Percentiles rank a stretch among this genome's conserved stretches.
Conservation (phyloP, 2,797 vertebrate genomes). For the Lutjanus campechanus region DNA sequence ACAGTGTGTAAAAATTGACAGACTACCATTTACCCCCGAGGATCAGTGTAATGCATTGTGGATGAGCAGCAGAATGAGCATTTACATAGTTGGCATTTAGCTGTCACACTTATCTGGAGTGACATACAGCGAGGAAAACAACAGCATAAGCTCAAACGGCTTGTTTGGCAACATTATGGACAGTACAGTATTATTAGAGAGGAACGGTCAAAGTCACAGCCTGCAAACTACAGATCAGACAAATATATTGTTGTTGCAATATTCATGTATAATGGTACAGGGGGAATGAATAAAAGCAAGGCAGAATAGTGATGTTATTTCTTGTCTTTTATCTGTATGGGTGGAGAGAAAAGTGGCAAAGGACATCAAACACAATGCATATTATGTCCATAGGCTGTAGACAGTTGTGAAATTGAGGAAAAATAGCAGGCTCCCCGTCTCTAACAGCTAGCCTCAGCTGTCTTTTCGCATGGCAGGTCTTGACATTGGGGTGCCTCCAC, state of each 20-base stretch:
- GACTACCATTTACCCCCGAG: slow-evolving; percentile 4
- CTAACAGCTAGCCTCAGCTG: slow-evolving; percentile 65
- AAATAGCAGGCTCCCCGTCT: slow-evolving; percentile 69
- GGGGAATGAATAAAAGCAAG: slow-evolving; percentile 32
- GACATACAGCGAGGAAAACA: slow-evolving; percentile 18
- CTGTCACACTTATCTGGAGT: slow-evolving; percentile 27
- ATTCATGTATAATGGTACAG: slow-evolving; percentile 33
- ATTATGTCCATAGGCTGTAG: slow-evolving; percentile 65
- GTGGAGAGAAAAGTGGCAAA: slow-evolving; percentile 42
- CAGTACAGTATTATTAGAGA: slow-evolving; percentile 2
- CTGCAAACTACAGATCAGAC: slow-evolving; percentile 25
- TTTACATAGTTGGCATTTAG: slow-evolving; percentile 27
- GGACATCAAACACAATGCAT: slow-evolving; percentile 75
- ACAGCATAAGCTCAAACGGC: background rate
- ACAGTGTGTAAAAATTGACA: slow-evolving; percentile 36
- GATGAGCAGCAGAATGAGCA: slow-evolving; percentile 41
- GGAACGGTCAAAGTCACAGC: slow-evolving; percentile 15
- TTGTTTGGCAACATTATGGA: slow-evolving; percentile 32
- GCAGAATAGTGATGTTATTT: slow-evolving; percentile 47
- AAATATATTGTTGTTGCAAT: slow-evolving; percentile 38
- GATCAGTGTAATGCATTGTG: slow-evolving; percentile 39
- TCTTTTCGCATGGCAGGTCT: slow-evolving; percentile 73
- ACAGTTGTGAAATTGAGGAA: slow-evolving; percentile 75
- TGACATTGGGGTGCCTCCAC: slow-evolving; percentile 68
- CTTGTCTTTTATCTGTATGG: slow-evolving; percentile 48